Evolutionary conservation across 1,140 invertebrate genomes (phyloP), one percentile per base, ranked within the genome.

Genomic region (Colletes gigas): DNA sequence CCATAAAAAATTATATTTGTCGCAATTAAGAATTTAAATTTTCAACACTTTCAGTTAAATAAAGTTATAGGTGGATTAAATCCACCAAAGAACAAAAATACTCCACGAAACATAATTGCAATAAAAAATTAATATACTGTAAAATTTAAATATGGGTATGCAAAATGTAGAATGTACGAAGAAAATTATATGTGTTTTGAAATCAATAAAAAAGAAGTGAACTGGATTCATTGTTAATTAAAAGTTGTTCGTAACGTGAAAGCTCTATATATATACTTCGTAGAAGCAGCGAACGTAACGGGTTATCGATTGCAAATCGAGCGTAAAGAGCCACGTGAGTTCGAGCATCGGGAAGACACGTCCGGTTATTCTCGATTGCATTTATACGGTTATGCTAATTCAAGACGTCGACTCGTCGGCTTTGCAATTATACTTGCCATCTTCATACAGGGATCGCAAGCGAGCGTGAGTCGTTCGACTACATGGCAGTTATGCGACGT

Each of bases 361-460:
- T 39, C 14, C n/a, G 55, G 17, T 54, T 68, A 67, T 41, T 14
- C 55, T 9, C 21, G 30, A 62, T 3, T n/a, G 63, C 59, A 44
- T 60, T 60, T 62, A 52, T 69, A 79, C 70, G 21, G 14, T 83
- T 85, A 87, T 73, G 78, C 62, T 81, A 85, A 87, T 83, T 75
- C 21, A 9, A 57, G 17, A 62, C 67, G 74, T 81, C 39, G 12
- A 72, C 44, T 78, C 54, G 57, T 74, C n/a, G 21, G 50, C 30
- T 50, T 83, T 72, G 44, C 78, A 75, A 87, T 83, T 83, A 83
- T 65, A 39, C 60, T 52, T 69, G 47, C 15, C 66, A 54, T 62
- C 72, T 78, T 69, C 41, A 62, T 70, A 80, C 14, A 30, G 14
- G 8, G 14, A n/a, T 44, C 19, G 19, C 8, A 14, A 17, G 30